Base-by-base conservation (phyloP, 2,888 invertebrate species). In the Erebia epiphron region DNA sequence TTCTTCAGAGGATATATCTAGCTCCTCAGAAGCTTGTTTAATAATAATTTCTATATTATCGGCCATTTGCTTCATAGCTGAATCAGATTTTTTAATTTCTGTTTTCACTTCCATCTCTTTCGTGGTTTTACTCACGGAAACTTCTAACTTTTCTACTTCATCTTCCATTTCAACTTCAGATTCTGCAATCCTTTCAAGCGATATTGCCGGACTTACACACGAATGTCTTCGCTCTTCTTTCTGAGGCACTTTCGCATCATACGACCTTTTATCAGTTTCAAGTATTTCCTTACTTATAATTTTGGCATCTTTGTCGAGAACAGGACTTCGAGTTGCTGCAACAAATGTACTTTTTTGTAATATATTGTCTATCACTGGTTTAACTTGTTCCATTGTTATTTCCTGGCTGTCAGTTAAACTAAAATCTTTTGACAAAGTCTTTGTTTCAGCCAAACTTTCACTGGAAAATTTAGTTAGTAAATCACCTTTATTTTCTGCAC, bases 21-120 rank as follows among this genome's bases (percentile, higher is more conserved):
- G 76, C 50, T 93, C 93, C 83, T 93, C 93, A 2, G 93, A 93
- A 50, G 93, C 93, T 75, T 93, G 93, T 82, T 93, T 93, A 1
- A 93, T 93, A 26, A 93, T 93, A 18, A 93, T 93, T 85, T 93
- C 93, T 68, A 93, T 93, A 74, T 93, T 93, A 74, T 93, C 93
- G 70, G 93, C 93, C 92, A 93, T 93, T 84, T 93, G 88, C 78
- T 93, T 93, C 92, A 93, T 93, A 9, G 92, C 86, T 3, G 93
- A 93, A 72, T 93, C 93, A 2, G 93, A 93, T 80, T 92, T 93
- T 72, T 92, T 92, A 72, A 93, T 80, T 73, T 86, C 88, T 62
- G 78, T 72, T 72, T 78, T 79, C 5, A 67, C 74, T 74, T 86
- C 83, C 35, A 77, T 74, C 35, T 78, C 68, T 68, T 81, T 80